Evolutionary conservation across 2,113 vertebrate species (phyloP), one percentile per base, ranked within the genome.

Genomic region (Phaetusa simplex): DNA sequence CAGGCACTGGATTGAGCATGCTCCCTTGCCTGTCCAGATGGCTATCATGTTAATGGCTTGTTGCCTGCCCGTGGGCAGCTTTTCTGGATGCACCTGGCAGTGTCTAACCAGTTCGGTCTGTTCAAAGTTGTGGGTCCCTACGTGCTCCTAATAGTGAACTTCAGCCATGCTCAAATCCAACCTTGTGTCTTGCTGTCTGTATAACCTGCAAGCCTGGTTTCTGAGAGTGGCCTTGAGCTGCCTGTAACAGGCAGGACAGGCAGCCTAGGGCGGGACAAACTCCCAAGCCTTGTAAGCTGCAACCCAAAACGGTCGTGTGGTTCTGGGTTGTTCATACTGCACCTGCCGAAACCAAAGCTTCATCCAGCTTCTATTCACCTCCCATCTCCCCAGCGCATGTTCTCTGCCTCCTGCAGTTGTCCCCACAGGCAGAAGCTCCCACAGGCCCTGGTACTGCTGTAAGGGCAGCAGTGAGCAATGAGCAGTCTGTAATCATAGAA

Each of bases 281-380:
- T 71, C 43, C 20, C 47, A 10, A 15, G 20, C 23, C 43, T 18
- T 24, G 20, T 42, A 38, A 36, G 16, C 18, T 24, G 16, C 32
- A 69, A 1, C n/a, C 10, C 53, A 2, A 17, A 62, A 47, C 0
- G 2, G 8, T 14, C 0, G 0, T 5, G 4, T 38, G 34, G 14
- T 15, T 65, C 43, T 6, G 53, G 71, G 20, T 43, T 47, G 18
- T 4, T 23, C 0, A 3, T 12, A 4, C 14, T 4, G 23, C 42
- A 45, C 8, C 36, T 53, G 26, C 12, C 45, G 40, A 13, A 49
- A 65, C 3, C 27, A 69, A 61, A 73, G 43, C 62, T 73, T 27
- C 52, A 58, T 5, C 45, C 82, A 56, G 8, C 19, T 22, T 21
- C 5, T 4, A 1, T 14, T 66, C 38, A 56, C 42, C 47, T 36